phyloP scores from a whole-genome alignment of 2,113 vertebrate genomes.

The Tetrax tetrax region DNA sequence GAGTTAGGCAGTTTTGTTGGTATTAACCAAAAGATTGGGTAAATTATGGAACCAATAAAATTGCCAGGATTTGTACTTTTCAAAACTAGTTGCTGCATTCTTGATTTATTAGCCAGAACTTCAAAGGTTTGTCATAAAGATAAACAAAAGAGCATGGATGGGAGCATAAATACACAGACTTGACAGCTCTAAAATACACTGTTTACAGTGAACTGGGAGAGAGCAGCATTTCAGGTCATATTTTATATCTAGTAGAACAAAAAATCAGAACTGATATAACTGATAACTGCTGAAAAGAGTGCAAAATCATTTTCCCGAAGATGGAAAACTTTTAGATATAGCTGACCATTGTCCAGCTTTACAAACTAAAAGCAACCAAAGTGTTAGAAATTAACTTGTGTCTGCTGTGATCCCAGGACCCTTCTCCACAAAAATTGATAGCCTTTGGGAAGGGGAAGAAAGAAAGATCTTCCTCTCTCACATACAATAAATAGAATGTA shows the following conservation, averaged over 20 bases:
- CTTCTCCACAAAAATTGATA: background rate
- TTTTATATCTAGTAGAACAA: slow-evolving; percentile 55
- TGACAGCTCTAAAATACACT: slow-evolving; percentile 74
- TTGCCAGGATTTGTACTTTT: slow-evolving; percentile 64
- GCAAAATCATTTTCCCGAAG: slow-evolving; percentile 51
- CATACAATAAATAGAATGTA: background rate
- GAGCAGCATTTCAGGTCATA: slow-evolving; percentile 57
- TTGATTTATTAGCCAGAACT: slow-evolving; percentile 77
- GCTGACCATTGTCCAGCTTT: slow-evolving; percentile 16
- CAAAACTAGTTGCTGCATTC: slow-evolving; percentile 67
- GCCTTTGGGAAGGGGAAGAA: background rate
- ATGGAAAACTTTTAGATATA: slow-evolving; percentile 37
- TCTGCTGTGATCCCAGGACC: background rate
- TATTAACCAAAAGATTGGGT: slow-evolving; percentile 70
- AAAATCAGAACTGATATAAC: slow-evolving; percentile 67
- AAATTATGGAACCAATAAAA: slow-evolving; percentile 75
- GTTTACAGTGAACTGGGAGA: slow-evolving; percentile 71
- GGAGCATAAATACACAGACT: slow-evolving; percentile 68
- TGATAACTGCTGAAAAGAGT: slow-evolving; percentile 62
- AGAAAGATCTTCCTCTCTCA: background rate
- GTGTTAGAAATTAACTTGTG: background rate
- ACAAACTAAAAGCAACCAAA: slow-evolving; percentile 17
- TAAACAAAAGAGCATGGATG: slow-evolving; percentile 74
- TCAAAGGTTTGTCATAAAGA: slow-evolving; percentile 65
- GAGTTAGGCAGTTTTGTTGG: slow-evolving; percentile 35